Evolutionary conservation across 1,140 invertebrate genomes (phyloP), one percentile per base, ranked within the genome.

Genomic region (Spodoptera frugiperda): DNA sequence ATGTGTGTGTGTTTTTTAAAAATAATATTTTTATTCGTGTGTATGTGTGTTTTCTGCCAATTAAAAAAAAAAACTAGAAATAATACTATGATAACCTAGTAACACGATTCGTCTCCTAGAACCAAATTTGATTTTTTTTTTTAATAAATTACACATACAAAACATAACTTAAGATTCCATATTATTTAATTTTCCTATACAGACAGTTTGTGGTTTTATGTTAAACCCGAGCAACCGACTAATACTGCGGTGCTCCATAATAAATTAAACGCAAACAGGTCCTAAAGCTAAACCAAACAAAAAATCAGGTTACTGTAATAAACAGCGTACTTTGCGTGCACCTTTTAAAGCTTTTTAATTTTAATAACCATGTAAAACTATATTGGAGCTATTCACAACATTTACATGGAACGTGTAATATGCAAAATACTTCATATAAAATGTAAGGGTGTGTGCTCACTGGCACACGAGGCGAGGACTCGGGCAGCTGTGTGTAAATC

Each of bases 401-500:
- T 68, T 68, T 68, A 68, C 65, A 55, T 57, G 33, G 51, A 55
- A 72, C 33, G 46, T 72, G 68, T 72, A 55, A 46, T 72, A 55
- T 72, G 51, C 53, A 72, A 72, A 72, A 72, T 46, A 72, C 53
- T 25, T 46, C 44, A 48, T 72, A 72, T 72, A 72, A 72, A 72
- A 73, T 25, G 55, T 73, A 61, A 61, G 71, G 55, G 3, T 33
- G 44, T 74, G 44, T 59, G 46, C 14, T 48, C 71, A 74, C 44
- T 11, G 19, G 21, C 46, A 49, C 44, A 44, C 57, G 57, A 74
- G 53, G 71, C 71, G 25, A 30, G 33, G 33, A 39, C n/a, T 46
- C 17, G 11, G 71, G 55, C 71, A 73, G 55, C 71, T 61, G 59
- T 79, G 71, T 85, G 79, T 88, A 85, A 88, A 89, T 88, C 85